Evolutionary conservation across 2,113 vertebrate species (phyloP), one percentile per base, ranked within the genome.

Genomic region (Toxotes chatareus): DNA sequence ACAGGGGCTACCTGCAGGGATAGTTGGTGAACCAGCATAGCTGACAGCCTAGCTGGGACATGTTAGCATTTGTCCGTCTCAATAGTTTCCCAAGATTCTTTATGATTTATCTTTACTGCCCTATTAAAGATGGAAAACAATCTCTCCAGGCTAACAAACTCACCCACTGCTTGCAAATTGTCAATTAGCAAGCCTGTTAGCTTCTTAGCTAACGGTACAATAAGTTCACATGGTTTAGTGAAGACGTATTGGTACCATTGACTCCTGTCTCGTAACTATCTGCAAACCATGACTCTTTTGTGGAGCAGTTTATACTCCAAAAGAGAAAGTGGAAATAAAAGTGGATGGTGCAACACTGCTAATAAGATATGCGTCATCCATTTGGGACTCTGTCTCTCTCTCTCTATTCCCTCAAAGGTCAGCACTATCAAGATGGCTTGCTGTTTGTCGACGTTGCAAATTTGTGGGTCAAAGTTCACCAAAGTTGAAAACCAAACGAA

Each of bases 381-480:
- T 53, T 70, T 44, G n/a, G 19, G 17, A 40, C 10, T 44, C 34
- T 14, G 38, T 38, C 27, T 27, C 27, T 27, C 27, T 27, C 38
- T 42, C n/a, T 61, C 4, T 38, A 21, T 36, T 49, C 42, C 17
- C 17, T 49, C 34, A 67, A 60, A 82, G 31, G 40, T 42, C 73
- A 36, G 51, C 9, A 4, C 23, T 53, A 55, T 76, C n/a, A 46
- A 40, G 31, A 32, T 1, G 1, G 14, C 23, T 62, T 61, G 68
- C 16, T 40, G 23, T 38, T 73, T 21, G 49, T 51, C 31, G 23
- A 38, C 21, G 9, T 7, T 1, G 9, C 4, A 53, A 61, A 32
- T 62, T 36, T 40, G 3, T 1, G 1, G 16, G 34, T 70, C n/a
- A 47, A 10, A 47, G 27, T 34, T 49, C 9, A 7, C 8, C 4